Evolutionary conservation across 2,113 vertebrate species (phyloP).

Genomic region (Raphicerus campestris): DNA sequence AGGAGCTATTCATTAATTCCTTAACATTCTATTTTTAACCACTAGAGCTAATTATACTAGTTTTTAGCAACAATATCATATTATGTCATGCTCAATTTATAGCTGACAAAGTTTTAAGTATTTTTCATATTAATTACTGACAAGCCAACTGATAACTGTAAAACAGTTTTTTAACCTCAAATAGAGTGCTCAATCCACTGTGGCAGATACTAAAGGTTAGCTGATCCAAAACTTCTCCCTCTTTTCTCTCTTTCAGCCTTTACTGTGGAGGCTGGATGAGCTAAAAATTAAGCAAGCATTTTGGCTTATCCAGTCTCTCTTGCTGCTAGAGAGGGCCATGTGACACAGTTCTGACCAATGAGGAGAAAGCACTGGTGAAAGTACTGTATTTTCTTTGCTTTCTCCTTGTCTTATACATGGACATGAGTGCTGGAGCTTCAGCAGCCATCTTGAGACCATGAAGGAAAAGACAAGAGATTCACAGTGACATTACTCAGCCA

Average conservation of each 20-base stretch:
- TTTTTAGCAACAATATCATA: neutral
- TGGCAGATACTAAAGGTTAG: neutral
- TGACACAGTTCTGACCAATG: neutral
- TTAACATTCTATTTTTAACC: neutral
- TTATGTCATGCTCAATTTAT: neutral
- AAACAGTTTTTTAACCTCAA: neutral
- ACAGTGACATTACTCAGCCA: neutral
- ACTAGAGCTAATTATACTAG: neutral
- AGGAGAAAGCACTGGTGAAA: neutral
- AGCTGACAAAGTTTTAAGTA: neutral
- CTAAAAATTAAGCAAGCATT: neutral
- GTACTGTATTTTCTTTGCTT: neutral
- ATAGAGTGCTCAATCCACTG: neutral
- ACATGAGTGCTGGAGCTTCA: neutral
- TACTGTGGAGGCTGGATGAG: neutral
- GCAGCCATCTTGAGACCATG: neutral
- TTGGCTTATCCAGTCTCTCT: neutral
- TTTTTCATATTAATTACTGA: neutral
- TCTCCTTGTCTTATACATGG: neutral
- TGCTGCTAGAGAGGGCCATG: neutral
- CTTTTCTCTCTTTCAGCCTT: neutral
- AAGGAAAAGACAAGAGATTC: neutral
- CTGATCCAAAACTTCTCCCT: neutral
- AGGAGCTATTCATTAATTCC: neutral
- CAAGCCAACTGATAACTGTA: neutral